Percentiles rank a stretch among this genome's conserved stretches.
These are phyloP conservation scores for Turritopsis dohrnii DNA, from an alignment of 30 jellyfish, hydroid and myxozoan genomes.

Conservation along the genomic window DNA sequence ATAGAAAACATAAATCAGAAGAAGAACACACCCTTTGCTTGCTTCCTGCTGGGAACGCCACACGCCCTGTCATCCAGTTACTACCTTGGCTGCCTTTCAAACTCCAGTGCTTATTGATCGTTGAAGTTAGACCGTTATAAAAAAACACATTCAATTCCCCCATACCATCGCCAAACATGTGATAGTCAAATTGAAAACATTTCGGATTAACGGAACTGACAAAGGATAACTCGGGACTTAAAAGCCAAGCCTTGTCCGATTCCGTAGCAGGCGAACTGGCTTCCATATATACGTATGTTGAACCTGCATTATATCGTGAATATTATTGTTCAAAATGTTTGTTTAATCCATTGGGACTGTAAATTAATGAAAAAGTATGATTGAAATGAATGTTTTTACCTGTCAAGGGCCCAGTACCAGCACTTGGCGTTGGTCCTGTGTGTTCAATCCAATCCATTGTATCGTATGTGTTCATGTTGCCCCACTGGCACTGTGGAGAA, in stretches of 20 bases:
- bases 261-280: constrained; percentile 46
- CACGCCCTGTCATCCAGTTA: constrained; percentile 49
- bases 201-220: constrained; percentile 13
- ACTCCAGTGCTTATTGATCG: constrained; percentile 44
- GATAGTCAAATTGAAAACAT: constrained; percentile 55
- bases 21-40: constrained; percentile 21
- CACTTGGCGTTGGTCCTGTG: constrained; percentile 6
- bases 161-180: constrained; percentile 63
- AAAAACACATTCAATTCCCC: constrained; percentile 38
- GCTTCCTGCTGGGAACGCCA: constrained; percentile 33
- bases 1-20: too few relatives aligned
- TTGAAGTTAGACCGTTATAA: constrained; percentile 6
- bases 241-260: constrained; percentile 59
- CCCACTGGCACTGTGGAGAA: constrained; percentile 23
- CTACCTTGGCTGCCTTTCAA: constrained; percentile 64
- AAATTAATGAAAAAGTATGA: neutral
- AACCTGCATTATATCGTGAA: neutral
- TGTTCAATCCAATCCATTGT: constrained; percentile 17
- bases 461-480: constrained; percentile 11
- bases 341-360: too few relatives aligned
- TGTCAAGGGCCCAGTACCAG: constrained; percentile 16
- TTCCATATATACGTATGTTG: constrained; percentile 39
- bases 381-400: neutral
- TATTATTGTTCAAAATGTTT: too few relatives aligned
- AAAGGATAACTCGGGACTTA: constrained; percentile 23